Percentiles rank a stretch among this genome's conserved stretches.
These are phyloP conservation scores for Hydrocynus forskahlii DNA, from an alignment of 2,797 vertebrate species.

Conservation along the genomic window DNA sequence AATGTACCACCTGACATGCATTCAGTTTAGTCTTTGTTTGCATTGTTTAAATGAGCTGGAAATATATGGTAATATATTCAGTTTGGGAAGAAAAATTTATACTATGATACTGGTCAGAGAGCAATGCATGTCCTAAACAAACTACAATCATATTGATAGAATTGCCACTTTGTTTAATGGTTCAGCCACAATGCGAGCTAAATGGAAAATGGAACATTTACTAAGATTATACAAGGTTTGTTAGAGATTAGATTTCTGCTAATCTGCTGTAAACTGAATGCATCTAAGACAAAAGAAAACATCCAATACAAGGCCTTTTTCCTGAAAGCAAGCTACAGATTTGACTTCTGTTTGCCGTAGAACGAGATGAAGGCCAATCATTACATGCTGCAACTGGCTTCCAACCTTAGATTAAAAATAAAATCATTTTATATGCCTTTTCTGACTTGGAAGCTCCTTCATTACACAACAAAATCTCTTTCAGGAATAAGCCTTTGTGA, in stretches of 20 bases:
- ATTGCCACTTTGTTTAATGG: too few relatives aligned
- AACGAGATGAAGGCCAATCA: neutral
- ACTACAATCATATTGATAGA: neutral
- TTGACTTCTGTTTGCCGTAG: neutral
- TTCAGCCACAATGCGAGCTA: too few relatives aligned
- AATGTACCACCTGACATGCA: neutral
- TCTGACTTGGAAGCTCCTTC: neutral
- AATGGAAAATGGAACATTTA: too few relatives aligned
- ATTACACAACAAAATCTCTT: neutral
- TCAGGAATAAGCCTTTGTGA: neutral
- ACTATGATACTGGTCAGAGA: neutral
- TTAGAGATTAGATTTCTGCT: too few relatives aligned
- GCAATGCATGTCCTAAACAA: neutral
- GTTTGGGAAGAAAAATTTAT: neutral
- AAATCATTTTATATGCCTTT: neutral
- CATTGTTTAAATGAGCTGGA: neutral
- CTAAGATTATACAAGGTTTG: too few relatives aligned
- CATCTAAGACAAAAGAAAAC: too few relatives aligned
- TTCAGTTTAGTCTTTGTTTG: neutral
- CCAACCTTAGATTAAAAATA: neutral
- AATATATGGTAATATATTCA: slow-evolving; percentile 5
- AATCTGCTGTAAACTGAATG: too few relatives aligned
- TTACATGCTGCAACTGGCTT: neutral
- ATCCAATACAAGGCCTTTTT: neutral
- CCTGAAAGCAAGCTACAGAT: neutral